Conservation (phyloP, 1,140 invertebrate genomes). For the Calycopis cecrops region DNA sequence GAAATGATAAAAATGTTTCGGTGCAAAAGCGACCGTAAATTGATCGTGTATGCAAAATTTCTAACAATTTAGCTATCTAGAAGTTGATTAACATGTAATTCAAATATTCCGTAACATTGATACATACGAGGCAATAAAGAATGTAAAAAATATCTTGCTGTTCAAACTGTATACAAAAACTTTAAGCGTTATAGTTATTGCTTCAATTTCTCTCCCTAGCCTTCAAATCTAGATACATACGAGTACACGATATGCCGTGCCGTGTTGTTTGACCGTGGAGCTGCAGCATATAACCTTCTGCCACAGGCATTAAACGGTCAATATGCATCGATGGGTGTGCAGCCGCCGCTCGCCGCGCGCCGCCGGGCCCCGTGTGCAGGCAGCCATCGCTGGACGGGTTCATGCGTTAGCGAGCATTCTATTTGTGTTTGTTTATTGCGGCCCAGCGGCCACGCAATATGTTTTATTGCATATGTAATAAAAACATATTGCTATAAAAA, state of each 20-base stretch:
- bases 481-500: background rate
- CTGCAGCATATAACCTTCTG: conserved; percentile 25
- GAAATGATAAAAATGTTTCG: too few relatives aligned
- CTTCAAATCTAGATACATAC: too few relatives aligned
- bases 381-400: conserved; percentile 19
- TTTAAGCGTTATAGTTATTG: background rate
- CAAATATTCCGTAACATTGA: too few relatives aligned
- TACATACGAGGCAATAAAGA: too few relatives aligned
- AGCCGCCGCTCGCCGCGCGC: conserved; percentile 26
- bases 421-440: background rate
- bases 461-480: background rate
- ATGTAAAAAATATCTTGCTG: too few relatives aligned
- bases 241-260: too few relatives aligned
- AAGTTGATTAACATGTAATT: too few relatives aligned
- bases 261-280: conserved; percentile 36
- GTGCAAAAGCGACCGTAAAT: too few relatives aligned
- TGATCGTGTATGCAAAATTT: too few relatives aligned
- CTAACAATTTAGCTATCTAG: too few relatives aligned
- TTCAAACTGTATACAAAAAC: background rate
- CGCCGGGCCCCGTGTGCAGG: conserved; percentile 26
- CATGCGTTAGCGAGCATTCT: conserved; percentile 27
- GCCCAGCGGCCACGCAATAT: background rate
- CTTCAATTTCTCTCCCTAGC: too few relatives aligned
- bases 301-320: conserved; percentile 60
- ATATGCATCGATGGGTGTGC: conserved; percentile 49